These are phyloP conservation scores for Drosophila nasuta DNA, from an alignment of 1,140 invertebrate genomes.

Conservation along the genomic window DNA sequence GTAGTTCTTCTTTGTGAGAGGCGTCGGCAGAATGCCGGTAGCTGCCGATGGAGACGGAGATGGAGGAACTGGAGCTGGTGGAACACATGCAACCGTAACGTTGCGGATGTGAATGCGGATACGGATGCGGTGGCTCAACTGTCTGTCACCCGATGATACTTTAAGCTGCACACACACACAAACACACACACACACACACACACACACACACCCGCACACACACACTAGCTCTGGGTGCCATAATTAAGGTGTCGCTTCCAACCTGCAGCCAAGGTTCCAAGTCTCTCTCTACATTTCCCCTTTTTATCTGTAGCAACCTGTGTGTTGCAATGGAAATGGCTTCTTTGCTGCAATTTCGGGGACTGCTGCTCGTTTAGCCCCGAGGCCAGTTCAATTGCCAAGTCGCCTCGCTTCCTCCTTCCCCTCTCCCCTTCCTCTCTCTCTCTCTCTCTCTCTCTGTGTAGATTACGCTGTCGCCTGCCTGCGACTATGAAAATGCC, in stretches of 20 bases:
- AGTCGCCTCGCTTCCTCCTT: neutral
- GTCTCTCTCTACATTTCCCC: neutral
- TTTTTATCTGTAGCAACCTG: too few species aligned
- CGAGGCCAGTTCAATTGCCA: constrained; percentile 47
- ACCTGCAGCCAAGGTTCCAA: constrained; percentile 5
- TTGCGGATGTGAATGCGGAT: constrained; percentile 25
- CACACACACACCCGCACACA: neutral
- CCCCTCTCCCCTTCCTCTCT: constrained; percentile 15
- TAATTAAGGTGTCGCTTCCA: constrained; percentile 69
- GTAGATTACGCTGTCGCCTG: constrained; percentile 71
- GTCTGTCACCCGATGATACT: constrained; percentile 42
- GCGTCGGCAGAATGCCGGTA: neutral
- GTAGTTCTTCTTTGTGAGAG: constrained; percentile 13
- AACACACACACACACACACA: neutral
- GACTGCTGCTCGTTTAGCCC: constrained; percentile 29
- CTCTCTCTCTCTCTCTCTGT: neutral
- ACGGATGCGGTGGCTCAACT: constrained; percentile 26
- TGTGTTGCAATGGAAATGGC: constrained; percentile 20
- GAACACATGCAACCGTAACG: constrained; percentile 20
- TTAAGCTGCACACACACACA: constrained; percentile 27
- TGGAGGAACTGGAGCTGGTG: neutral
- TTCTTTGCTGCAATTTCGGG: constrained; percentile 14
- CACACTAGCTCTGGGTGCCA: constrained; percentile 49
- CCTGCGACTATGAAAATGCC: constrained; percentile 65
- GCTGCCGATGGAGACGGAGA: neutral